Conservation (phyloP, 2,797 vertebrate species). For the Alfaro cultratus region DNA sequence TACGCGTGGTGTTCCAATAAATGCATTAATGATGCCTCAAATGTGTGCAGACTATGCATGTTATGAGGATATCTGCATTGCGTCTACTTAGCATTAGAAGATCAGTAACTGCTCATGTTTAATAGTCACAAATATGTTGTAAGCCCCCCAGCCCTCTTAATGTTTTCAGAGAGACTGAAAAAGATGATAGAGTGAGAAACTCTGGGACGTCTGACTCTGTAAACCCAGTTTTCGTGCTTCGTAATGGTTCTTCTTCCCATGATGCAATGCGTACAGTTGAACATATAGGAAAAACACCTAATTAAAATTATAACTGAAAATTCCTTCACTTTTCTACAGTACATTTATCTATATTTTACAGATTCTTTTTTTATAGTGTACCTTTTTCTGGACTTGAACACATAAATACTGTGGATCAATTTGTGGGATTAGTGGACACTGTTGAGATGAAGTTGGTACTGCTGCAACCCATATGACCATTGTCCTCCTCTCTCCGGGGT, state of each 20-base stretch:
- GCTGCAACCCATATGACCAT: conserved; percentile 64
- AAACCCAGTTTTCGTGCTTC: no score
- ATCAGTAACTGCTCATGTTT: not conserved
- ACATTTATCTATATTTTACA: no score
- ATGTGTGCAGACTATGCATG: not conserved
- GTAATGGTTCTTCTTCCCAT: no score
- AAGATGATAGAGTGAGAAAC: conserved; percentile 68
- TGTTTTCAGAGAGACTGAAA: conserved; percentile 67
- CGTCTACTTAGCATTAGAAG: not conserved
- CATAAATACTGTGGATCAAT: conserved; percentile 71
- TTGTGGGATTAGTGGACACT: conserved; percentile 73
- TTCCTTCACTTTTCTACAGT: no score
- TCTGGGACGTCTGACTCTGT: conserved; percentile 13
- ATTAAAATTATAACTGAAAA: no score
- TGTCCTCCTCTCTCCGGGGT: conserved; percentile 43
- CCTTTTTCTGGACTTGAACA: conserved; percentile 60
- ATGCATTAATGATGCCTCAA: not conserved
- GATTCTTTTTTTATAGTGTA: no score
- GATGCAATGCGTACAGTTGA: no score
- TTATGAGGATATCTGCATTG: not conserved
- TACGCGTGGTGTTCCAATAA: not conserved
- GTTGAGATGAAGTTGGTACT: conserved; percentile 68
- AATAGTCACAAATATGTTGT: not conserved
- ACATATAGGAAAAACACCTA: no score
- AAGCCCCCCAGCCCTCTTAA: not conserved